These are phyloP conservation scores for Eugnorisma glareosa DNA, from an alignment of 2,888 invertebrate genomes.

Conservation along the genomic window DNA sequence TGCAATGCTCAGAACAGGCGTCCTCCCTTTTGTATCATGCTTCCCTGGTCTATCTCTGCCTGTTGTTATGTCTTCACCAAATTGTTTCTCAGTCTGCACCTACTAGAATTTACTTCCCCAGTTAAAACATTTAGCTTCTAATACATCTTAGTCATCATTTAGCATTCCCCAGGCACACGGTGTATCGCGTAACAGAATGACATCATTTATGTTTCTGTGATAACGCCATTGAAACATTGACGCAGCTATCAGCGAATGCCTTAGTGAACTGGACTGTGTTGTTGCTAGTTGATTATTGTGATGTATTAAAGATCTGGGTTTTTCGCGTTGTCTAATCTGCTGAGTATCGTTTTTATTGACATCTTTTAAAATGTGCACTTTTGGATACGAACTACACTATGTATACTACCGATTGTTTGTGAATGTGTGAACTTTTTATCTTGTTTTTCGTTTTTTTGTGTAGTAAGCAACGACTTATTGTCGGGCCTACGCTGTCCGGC, in stretches of 20 bases:
- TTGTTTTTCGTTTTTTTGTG: too few relatives aligned
- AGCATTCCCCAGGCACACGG: conserved; percentile 41
- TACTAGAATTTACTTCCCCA: not conserved
- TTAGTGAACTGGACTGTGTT: conserved; percentile 1
- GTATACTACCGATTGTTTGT: too few relatives aligned
- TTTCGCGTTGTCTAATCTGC: not conserved
- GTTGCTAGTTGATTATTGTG: conserved; percentile 11
- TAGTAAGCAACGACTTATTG: too few relatives aligned
- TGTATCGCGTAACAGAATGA: conserved; percentile 56
- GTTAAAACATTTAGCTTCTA: conserved; percentile 10
- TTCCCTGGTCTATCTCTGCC: not conserved
- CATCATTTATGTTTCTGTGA: conserved; percentile 52
- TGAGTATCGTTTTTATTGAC: not conserved
- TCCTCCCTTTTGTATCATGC: not conserved
- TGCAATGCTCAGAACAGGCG: not conserved
- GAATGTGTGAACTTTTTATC: too few relatives aligned
- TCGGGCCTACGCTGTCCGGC: too few relatives aligned
- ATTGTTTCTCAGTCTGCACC: not conserved
- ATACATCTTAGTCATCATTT: conserved; percentile 59
- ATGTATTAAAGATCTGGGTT: not conserved
- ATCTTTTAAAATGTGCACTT: not conserved
- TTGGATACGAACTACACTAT: too few relatives aligned
- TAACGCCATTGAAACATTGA: conserved; percentile 52
- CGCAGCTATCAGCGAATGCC: conserved; percentile 36
- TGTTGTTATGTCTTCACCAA: not conserved